Evolutionary conservation across 2,888 invertebrate species (phyloP).

Genomic region (Trachelus iudaicus): DNA sequence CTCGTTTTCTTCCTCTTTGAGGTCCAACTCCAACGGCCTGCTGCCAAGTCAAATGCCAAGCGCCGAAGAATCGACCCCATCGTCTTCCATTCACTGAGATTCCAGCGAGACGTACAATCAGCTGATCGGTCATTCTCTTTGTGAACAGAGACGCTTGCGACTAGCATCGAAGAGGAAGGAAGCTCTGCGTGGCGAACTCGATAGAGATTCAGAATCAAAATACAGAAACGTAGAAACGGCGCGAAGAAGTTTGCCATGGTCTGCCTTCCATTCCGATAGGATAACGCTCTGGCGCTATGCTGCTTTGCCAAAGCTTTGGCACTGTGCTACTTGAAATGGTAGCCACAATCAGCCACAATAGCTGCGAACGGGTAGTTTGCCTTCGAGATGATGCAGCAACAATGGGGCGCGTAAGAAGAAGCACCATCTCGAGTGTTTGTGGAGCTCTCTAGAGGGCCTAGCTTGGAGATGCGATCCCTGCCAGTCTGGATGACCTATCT

Average conservation of each 20-base stretch:
- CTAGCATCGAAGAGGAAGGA: no score
- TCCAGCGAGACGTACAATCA: not conserved
- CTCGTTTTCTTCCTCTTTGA: constrained; percentile 21
- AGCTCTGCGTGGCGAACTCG: no score
- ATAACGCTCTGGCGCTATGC: no score
- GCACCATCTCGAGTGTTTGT: constrained; percentile 56
- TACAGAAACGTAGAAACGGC: no score
- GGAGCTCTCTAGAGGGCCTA: constrained; percentile 56
- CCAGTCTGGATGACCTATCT: constrained; percentile 54
- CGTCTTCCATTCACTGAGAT: constrained; percentile 18
- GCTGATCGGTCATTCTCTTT: no score
- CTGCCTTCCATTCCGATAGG: no score
- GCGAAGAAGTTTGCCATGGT: no score
- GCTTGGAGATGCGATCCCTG: constrained; percentile 38
- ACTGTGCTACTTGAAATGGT: constrained; percentile 3
- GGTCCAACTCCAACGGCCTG: constrained; percentile 32
- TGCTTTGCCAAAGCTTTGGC: no score
- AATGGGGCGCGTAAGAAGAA: constrained; percentile 39
- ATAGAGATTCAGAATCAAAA: no score
- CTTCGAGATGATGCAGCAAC: constrained; percentile 57
- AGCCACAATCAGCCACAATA: constrained; percentile 11
- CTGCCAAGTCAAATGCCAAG: constrained; percentile 30
- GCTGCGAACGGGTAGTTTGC: constrained; percentile 12
- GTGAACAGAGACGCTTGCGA: no score
- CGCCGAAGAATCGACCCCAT: constrained; percentile 33